phyloP scores from a whole-genome alignment of 1,140 invertebrate genomes.

The Hycleus cichorii region DNA sequence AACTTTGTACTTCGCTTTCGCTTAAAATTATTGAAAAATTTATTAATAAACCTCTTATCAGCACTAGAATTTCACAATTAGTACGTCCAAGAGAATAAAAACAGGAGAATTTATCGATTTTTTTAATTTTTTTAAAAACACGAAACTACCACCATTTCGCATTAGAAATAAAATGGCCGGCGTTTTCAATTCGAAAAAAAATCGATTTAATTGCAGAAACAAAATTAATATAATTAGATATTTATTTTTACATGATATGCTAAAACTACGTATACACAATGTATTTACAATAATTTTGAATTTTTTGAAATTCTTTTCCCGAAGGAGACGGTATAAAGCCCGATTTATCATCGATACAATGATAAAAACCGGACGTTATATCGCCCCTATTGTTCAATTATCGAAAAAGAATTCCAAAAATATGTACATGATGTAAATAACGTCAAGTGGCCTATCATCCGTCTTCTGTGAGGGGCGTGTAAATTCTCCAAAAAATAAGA shows the following conservation, averaged over 20 bases:
- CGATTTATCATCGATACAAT: background rate
- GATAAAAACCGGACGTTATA: conserved; percentile 5
- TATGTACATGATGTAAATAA: conserved; percentile 31
- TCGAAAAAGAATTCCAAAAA: conserved; percentile 1
- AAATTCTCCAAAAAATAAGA: too few relatives aligned
- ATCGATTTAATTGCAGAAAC: background rate
- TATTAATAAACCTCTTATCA: too few relatives aligned
- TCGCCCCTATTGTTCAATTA: conserved; percentile 2
- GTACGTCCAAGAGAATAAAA: too few relatives aligned
- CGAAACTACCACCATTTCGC: too few relatives aligned
- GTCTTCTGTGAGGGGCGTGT: conserved; percentile 30
- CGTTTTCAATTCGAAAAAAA: too few relatives aligned
- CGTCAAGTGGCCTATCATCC: conserved; percentile 25
- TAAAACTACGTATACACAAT: conserved; percentile 13
- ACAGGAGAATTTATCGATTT: too few relatives aligned
- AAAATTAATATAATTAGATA: conserved; percentile 4
- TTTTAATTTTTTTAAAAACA: too few relatives aligned
- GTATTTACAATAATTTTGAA: conserved; percentile 7
- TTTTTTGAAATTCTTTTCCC: background rate
- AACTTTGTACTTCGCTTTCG: conserved; percentile 16
- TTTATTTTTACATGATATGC: conserved; percentile 14
- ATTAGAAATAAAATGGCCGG: too few relatives aligned
- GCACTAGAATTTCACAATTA: too few relatives aligned
- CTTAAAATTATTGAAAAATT: too few relatives aligned
- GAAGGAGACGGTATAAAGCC: conserved; percentile 7